Conservation (phyloP, 2,113 vertebrate genomes). For the Aphyosemion australe region DNA sequence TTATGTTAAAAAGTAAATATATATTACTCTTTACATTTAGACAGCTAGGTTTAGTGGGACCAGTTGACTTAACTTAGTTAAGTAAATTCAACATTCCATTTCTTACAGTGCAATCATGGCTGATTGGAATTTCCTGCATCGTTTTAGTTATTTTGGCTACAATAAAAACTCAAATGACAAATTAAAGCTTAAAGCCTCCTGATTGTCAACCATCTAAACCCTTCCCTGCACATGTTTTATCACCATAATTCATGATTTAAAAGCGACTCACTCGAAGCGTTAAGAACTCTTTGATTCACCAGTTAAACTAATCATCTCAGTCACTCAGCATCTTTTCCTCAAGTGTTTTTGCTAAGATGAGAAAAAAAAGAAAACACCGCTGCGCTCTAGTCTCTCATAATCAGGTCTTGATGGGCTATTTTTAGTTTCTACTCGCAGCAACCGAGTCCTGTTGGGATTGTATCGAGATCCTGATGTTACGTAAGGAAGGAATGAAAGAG, state of each 20-base stretch:
- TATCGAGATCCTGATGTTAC: constrained; percentile 70
- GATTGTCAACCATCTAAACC: constrained; percentile 21
- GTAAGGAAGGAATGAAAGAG: constrained; percentile 64
- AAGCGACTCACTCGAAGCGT: background rate
- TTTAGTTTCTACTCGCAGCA: constrained; percentile 72
- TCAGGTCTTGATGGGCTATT: constrained; percentile 74
- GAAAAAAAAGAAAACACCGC: constrained; percentile 7
- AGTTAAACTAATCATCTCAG: constrained; percentile 21
- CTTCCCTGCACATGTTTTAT: background rate
- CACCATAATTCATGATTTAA: background rate
- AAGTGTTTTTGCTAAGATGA: constrained; percentile 26
- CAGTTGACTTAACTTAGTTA: too few relatives aligned
- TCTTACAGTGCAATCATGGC: background rate
- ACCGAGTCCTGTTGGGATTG: constrained; percentile 63
- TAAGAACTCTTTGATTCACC: constrained; percentile 9
- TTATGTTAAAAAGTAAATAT: too few relatives aligned
- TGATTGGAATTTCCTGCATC: background rate
- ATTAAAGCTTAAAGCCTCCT: background rate
- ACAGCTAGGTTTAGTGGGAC: too few relatives aligned
- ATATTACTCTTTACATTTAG: too few relatives aligned
- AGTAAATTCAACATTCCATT: too few relatives aligned
- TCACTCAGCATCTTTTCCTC: constrained; percentile 34
- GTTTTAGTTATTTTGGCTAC: background rate
- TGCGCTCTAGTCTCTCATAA: constrained; percentile 66
- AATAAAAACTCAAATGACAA: too few relatives aligned